Evolutionary conservation across 2,113 vertebrate genomes (phyloP), one percentile per base, ranked within the genome.

Genomic region (Toxotes chatareus): DNA sequence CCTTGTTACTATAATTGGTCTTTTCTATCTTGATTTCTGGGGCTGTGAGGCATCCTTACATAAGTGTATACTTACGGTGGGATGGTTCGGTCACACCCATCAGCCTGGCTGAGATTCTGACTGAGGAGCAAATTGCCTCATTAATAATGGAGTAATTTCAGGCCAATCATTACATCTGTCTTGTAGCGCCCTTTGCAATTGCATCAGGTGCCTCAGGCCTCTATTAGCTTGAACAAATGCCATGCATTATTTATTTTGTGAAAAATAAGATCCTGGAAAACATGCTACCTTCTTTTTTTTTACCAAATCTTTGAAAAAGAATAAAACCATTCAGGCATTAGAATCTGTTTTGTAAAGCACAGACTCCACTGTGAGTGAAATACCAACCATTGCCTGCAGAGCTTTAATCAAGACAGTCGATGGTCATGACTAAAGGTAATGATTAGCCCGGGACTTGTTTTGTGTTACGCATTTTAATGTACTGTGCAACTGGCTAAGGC

Each of bases 141-240:
- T 91, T 86, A 93, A 92, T 90, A 86, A 89, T 88, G 78, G 57
- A 92, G 84, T 86, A 21, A 92, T 89, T 91, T 86, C 68, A 84
- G 73, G 76, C 83, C 90, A 90, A 76, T 89, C 87, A 82, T 84
- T 83, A 69, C 42, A 51, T 86, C 78, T 83, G 85, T 87, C 71
- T 75, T 80, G 40, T 55, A 65, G 78, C 46, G 83, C 34, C 47
- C 61, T 86, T 85, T 42, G 67, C 79, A 84, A 44, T 73, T 57
- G 67, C 78, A 91, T 68, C 82, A 83, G 78, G 71, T 74, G 80
- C 86, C 80, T 65, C 36, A 11, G 75, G 84, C 78, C 40, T 80
- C 83, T 75, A 60, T 90, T 83, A 86, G 88, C 70, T 67, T 73
- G 60, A 87, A 55, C 61, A 89, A 89, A 94, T 84, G 44, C 17